Conservation (phyloP, 1,140 invertebrate species). For the Bombus turneri region DNA sequence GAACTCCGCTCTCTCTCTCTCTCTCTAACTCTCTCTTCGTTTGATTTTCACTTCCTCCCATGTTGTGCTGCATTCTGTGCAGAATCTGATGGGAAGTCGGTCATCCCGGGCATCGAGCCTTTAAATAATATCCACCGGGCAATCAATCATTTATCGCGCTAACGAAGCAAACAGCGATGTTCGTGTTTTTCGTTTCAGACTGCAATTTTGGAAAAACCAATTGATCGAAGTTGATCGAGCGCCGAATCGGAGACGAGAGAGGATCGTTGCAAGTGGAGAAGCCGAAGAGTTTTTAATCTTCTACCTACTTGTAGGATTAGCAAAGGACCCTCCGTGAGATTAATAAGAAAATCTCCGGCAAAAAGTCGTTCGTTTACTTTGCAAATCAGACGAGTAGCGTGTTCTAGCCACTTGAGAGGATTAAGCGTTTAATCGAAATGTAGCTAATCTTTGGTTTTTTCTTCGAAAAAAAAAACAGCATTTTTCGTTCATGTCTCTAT, state of each 20-base stretch:
- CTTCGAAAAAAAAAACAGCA: not conserved
- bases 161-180: conserved; percentile 8
- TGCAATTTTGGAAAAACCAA: not conserved
- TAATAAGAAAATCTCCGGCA: not conserved
- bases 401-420: not conserved
- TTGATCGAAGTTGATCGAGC: not conserved
- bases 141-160: not conserved
- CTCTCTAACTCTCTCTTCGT: not conserved
- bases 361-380: not conserved
- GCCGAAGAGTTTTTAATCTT: not conserved
- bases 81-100: not conserved
- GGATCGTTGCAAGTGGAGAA: no score
- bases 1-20: not conserved
- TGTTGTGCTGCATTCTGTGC: not conserved
- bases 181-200: not conserved
- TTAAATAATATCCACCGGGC: conserved; percentile 8
- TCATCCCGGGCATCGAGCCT: not conserved
- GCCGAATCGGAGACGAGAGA: not conserved
- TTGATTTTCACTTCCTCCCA: not conserved
- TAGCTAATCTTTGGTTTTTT: not conserved
- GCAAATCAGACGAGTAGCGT: not conserved
- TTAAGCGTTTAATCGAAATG: not conserved
- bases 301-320: not conserved
- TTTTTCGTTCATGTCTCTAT: not conserved
- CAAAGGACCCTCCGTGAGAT: not conserved